Evolutionary conservation across 2,888 invertebrate genomes (phyloP), one percentile per base, ranked within the genome.

Genomic region (Lymantria dispar): DNA sequence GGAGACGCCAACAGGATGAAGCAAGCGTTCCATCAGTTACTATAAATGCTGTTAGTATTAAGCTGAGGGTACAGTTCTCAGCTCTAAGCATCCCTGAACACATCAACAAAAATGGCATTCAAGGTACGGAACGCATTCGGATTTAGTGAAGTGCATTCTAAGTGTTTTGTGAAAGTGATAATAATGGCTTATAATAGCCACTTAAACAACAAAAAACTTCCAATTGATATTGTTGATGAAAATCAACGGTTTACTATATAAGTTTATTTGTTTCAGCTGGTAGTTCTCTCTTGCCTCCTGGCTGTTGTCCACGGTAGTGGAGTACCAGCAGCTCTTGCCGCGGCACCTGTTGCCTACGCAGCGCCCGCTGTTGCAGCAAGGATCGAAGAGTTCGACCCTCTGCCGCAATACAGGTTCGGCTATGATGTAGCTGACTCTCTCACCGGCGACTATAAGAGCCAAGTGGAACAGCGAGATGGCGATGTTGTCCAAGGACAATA

Each of bases 351-450:
- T 1, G 81, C 81, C 0, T 78, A 80, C 15, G 70, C 80, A 5
- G 78, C 80, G 0, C 72, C 81, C 1, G 75, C 72, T 5, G 76
- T 81, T 3, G 80, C 83, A 1, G 87, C 87, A 7, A 74, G 83
- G 36, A 65, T 88, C 2, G 89, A 87, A 52, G 83, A 92, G 54
- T 92, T 91, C 70, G 93, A 93, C 68, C 89, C 93, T 0, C 73
- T 87, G 45, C 94, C 94, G 0, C 93, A 93, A 70, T 94, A 94
- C 78, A 75, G 80, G 52, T 90, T 83, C 55, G 91, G 87, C 39
- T 90, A 91, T 60, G 75, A 83, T 40, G 91, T 91, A 14, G 84
- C 86, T 0, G 91, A 91, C 58, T 79, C 86, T 0, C 76, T 88
- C 47, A 88, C 90, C 52, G 91, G 90, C 0, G 90, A 90, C 64